phyloP scores from a whole-genome alignment of 1,140 invertebrate genomes.

The Procambarus clarkii region DNA sequence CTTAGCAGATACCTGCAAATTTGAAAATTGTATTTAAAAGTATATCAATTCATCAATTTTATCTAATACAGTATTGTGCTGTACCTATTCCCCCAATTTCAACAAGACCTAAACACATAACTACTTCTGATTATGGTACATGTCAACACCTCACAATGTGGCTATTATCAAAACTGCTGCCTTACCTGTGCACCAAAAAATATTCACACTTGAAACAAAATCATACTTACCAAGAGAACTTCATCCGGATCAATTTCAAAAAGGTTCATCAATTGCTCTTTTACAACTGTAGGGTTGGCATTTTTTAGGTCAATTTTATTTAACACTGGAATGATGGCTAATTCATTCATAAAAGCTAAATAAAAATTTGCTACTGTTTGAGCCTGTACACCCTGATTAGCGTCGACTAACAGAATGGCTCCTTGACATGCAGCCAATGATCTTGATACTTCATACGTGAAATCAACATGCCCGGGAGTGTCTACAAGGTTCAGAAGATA shows the following conservation, averaged over 20 bases:
- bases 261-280: conserved; percentile 86
- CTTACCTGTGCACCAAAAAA: no score
- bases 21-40: not conserved
- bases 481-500: conserved; percentile 98
- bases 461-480: conserved; percentile 99
- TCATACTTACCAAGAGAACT: conserved; percentile 74
- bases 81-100: no score
- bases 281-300: conserved; percentile 89
- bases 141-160: no score
- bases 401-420: conserved; percentile 95
- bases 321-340: conserved; percentile 92
- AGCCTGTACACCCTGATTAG: conserved; percentile 95
- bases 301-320: conserved; percentile 98
- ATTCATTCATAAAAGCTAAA: conserved; percentile 88
- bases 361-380: conserved; percentile 99
- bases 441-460: conserved; percentile 92
- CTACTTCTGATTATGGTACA: no score
- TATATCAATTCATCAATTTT: not conserved
- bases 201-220: not conserved
- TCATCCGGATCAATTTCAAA: conserved; percentile 88
- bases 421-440: conserved; percentile 88
- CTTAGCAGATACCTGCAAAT: conserved; percentile 87
- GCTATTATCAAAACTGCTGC: no score
- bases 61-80: no score
- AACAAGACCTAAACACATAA: no score